Evolutionary conservation across 2,113 vertebrate species (phyloP).

Genomic region (Pontoporia blainvillei): DNA sequence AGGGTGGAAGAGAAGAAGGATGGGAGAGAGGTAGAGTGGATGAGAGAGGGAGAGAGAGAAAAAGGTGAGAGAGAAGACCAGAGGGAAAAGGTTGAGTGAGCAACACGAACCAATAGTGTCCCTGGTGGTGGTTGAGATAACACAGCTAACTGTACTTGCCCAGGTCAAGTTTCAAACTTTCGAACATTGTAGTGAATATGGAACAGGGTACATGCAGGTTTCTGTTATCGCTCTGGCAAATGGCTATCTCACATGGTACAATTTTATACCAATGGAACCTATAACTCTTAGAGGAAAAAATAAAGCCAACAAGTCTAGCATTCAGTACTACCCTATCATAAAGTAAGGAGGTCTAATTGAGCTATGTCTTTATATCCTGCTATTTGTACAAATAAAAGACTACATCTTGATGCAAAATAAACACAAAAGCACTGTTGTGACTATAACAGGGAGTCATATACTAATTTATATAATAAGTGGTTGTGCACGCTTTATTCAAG

Average conservation of each 20-base stretch:
- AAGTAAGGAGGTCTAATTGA: slow-evolving; percentile 81
- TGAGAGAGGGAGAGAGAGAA: neutral
- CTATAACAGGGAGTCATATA: slow-evolving; percentile 91
- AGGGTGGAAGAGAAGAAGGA: neutral
- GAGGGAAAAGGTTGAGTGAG: neutral
- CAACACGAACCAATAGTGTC: slow-evolving; percentile 54
- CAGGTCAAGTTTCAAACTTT: slow-evolving; percentile 59
- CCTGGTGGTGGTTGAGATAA: slow-evolving; percentile 66
- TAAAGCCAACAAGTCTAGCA: slow-evolving; percentile 56
- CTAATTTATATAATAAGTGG: slow-evolving; percentile 94
- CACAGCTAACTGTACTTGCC: slow-evolving; percentile 27
- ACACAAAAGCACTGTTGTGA: slow-evolving; percentile 91
- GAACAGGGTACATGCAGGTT: neutral
- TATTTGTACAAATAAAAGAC: slow-evolving; percentile 88
- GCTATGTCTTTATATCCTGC: slow-evolving; percentile 81
- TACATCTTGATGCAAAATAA: slow-evolving; percentile 88
- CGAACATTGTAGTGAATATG: neutral
- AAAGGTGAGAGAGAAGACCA: neutral
- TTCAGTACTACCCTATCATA: slow-evolving; percentile 70
- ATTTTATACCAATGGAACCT: slow-evolving; percentile 40
- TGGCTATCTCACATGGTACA: slow-evolving; percentile 60
- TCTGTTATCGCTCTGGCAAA: slow-evolving; percentile 45
- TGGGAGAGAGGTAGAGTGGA: neutral
- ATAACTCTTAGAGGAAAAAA: slow-evolving; percentile 55
- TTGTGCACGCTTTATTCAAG: slow-evolving; percentile 93